Evolutionary conservation across 2,888 invertebrate species (phyloP), one percentile per base, ranked within the genome.

Genomic region (Epsilonema sp.): DNA sequence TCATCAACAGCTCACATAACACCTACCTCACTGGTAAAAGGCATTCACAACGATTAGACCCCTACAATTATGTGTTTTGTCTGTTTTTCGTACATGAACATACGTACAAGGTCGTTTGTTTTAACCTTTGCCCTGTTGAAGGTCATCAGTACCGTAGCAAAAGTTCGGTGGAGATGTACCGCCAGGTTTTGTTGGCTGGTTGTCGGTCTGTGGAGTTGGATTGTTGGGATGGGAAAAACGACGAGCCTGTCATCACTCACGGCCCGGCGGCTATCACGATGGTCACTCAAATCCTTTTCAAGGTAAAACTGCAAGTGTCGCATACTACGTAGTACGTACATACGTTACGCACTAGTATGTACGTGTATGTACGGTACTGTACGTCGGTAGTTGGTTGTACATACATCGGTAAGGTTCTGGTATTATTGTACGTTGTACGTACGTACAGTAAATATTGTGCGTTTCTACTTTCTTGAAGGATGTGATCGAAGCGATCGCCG

Each of bases 231-330:
- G 97, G 94, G 8, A 83, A 81, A 69, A 50, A 51, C n/a, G 87
- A 90, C 69, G 94, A 97, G 62, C 94, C 94, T 0, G 92, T 97
- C 60, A 90, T 99, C 56, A 99, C 97, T 26, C 97, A 97, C 70
- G 94, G 94, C 39, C 90, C 55, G 1, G 45, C 51, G 2, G 37
- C 39, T 44, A 25, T 49, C 4, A 51, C 41, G 19, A 8, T 22
- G n/a, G 42, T 42, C 42, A 42, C 42, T 4, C 11, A 5, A 5
- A n/a, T 42, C 24, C 19, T 23, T 20, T 42, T 42, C 19, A 42
- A 42, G 19, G 42, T 23, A 42, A 4, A 22, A 11, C 38, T 38
- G 13, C 38, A 38, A n/a, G n/a, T n/a, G n/a, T n/a, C n/a, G n/a
- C n/a, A n/a, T n/a, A n/a, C n/a, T n/a, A n/a, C n/a, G n/a, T n/a